phyloP scores from a whole-genome alignment of 2,113 vertebrate genomes.

The Fukomys damarensis region DNA sequence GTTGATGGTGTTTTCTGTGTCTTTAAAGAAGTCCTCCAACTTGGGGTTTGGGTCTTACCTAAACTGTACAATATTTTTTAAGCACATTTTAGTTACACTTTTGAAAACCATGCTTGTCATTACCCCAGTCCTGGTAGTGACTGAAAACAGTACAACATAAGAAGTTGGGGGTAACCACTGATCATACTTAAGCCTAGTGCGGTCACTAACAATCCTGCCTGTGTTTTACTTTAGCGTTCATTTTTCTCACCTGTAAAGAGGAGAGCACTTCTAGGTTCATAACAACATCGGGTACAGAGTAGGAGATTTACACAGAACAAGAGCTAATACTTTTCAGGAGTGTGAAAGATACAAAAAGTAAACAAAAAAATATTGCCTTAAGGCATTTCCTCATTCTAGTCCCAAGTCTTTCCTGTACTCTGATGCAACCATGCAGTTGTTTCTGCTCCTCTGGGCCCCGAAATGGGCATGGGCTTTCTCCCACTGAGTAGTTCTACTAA shows the following conservation, averaged over 20 bases:
- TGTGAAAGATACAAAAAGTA: neutral
- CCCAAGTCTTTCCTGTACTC: neutral
- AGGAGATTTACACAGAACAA: neutral
- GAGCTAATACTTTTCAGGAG: constrained; percentile 13
- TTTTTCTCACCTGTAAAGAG: constrained; percentile 26
- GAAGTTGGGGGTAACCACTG: neutral
- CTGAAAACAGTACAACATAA: constrained; percentile 40
- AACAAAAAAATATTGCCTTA: neutral
- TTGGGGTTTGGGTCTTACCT: neutral
- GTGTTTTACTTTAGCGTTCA: neutral
- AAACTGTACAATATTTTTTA: constrained; percentile 27
- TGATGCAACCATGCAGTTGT: neutral
- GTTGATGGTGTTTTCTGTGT: neutral
- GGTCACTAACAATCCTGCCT: neutral
- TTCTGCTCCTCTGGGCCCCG: neutral
- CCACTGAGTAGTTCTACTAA: neutral
- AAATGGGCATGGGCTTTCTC: neutral
- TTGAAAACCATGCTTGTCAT: constrained; percentile 33
- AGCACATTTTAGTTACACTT: constrained; percentile 49
- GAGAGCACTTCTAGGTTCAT: neutral
- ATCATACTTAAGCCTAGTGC: neutral
- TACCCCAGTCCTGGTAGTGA: constrained; percentile 31
- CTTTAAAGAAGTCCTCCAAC: constrained; percentile 25
- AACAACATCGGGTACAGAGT: neutral
- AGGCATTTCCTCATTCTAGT: neutral